Evolutionary conservation across 1,140 invertebrate species (phyloP).

Genomic region (Cyphomyrmex costatus): DNA sequence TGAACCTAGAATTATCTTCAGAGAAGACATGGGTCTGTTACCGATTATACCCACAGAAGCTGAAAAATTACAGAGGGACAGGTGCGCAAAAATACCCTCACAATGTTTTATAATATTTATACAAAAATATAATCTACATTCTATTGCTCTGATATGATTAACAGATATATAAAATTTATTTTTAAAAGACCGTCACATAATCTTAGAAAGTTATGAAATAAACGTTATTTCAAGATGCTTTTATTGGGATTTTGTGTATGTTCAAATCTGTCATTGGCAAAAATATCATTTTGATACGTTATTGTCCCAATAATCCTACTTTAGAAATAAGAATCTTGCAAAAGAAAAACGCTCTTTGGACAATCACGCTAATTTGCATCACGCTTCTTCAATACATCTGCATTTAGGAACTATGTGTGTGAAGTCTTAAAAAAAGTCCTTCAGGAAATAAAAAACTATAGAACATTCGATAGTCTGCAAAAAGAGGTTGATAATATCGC

Average conservation of each 20-base stretch:
- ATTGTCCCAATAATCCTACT: background rate
- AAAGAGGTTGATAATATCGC: constrained; percentile 74
- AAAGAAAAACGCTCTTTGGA: background rate
- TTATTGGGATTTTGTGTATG: background rate
- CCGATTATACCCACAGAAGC: constrained; percentile 52
- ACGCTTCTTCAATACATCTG: constrained; percentile 10
- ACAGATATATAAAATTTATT: background rate
- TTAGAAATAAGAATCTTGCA: background rate
- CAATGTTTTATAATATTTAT: background rate
- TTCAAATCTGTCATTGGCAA: background rate
- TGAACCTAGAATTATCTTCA: constrained; percentile 69
- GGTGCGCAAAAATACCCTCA: constrained; percentile 56
- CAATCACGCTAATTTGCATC: constrained; percentile 10
- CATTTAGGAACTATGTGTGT: constrained; percentile 73
- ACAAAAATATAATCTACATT: background rate
- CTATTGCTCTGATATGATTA: background rate
- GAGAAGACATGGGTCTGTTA: constrained; percentile 68
- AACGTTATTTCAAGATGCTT: background rate
- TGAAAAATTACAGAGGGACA: constrained; percentile 79
- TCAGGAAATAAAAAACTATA: constrained; percentile 66
- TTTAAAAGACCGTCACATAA: background rate
- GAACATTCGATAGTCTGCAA: constrained; percentile 75
- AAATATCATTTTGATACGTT: background rate
- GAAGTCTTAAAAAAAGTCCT: constrained; percentile 71
- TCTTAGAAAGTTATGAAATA: background rate